Conservation (phyloP, 2,113 vertebrate species). For the Enhydra lutris region DNA sequence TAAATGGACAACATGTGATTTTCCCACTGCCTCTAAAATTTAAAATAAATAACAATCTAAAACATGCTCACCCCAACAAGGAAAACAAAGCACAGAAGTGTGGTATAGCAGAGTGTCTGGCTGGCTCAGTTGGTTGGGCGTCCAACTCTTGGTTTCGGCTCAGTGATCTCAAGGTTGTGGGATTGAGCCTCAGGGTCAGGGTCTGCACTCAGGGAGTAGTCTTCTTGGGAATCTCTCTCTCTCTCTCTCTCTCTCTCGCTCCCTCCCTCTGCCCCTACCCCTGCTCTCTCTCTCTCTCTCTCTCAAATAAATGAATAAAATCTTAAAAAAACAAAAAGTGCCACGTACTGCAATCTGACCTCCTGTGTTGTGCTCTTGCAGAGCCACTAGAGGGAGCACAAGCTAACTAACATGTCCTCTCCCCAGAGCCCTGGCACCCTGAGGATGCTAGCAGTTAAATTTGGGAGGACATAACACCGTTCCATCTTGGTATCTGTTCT, state of each 20-base stretch:
- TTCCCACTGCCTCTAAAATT: neutral
- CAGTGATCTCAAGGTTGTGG: neutral
- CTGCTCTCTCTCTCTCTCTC: neutral
- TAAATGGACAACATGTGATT: neutral
- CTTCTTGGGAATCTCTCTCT: neutral
- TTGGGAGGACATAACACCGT: neutral
- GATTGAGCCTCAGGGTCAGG: neutral
- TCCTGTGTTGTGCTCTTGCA: neutral
- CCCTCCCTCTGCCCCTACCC: neutral
- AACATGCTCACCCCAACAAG: neutral
- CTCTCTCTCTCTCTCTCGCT: neutral
- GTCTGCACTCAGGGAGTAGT: neutral
- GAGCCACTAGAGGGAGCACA: conserved; percentile 60
- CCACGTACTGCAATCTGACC: neutral
- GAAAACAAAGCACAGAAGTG: neutral
- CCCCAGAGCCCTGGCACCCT: neutral
- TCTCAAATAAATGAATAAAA: neutral
- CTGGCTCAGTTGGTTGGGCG: neutral
- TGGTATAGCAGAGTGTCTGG: neutral
- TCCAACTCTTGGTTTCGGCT: neutral
- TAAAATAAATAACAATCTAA: neutral
- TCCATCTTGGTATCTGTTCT: neutral
- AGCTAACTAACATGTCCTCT: neutral
- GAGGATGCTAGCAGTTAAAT: neutral
- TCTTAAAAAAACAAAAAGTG: neutral